phyloP scores from a whole-genome alignment of 2,888 invertebrate species.

The Meloe dianella region DNA sequence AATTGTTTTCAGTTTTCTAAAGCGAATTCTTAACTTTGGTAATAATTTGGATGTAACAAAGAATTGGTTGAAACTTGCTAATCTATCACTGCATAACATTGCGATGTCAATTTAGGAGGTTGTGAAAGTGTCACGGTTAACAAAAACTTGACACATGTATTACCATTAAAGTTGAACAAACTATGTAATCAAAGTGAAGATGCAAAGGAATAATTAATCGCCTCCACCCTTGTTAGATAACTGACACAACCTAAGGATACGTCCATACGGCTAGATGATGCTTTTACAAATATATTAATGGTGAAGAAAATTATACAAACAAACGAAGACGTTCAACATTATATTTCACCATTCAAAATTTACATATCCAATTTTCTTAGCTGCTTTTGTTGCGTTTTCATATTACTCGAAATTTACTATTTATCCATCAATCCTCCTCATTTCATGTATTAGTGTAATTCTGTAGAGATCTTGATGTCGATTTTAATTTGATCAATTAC shows the following conservation, averaged over 20 bases:
- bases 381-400: too few relatives aligned
- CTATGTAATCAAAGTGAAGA: conserved; percentile 42
- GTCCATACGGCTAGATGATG: background rate
- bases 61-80: background rate
- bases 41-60: background rate
- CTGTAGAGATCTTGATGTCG: too few relatives aligned
- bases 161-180: conserved; percentile 36
- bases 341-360: background rate
- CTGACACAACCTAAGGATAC: background rate
- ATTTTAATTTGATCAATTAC: too few relatives aligned
- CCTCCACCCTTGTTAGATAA: conserved; percentile 19
- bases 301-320: too few relatives aligned
- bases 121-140: conserved; percentile 25
- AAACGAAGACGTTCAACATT: background rate
- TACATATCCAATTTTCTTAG: background rate
- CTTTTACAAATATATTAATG: too few relatives aligned
- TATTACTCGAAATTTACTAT: too few relatives aligned
- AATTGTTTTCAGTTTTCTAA: background rate
- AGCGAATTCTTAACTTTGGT: background rate
- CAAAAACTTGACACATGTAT: conserved; percentile 42
- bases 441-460: too few relatives aligned
- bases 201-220: conserved; percentile 45
- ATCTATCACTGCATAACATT: background rate
- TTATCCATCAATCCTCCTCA: too few relatives aligned
- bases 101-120: conserved; percentile 34